phyloP scores from a whole-genome alignment of 2,888 invertebrate genomes.

The Nomada flava region DNA sequence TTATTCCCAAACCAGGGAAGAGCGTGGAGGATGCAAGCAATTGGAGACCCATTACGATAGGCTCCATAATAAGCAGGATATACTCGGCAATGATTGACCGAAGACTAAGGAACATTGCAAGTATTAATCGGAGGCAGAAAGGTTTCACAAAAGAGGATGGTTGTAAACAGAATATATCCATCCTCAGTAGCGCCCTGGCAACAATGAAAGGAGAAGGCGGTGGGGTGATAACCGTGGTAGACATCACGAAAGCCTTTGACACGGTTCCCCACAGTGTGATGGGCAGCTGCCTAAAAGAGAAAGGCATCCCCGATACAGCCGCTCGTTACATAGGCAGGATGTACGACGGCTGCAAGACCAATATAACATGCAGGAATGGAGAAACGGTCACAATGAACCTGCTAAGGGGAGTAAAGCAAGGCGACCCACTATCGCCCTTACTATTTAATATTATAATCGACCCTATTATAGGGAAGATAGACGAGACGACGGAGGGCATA shows the following conservation, averaged over 20 bases:
- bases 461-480: background rate
- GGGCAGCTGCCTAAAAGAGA: background rate
- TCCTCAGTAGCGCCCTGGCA: background rate
- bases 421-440: constrained; percentile 80
- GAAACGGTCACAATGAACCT: too few relatives aligned
- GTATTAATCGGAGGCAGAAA: background rate
- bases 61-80: too few relatives aligned
- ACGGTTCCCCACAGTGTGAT: background rate
- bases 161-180: background rate
- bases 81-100: too few relatives aligned
- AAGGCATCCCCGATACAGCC: background rate
- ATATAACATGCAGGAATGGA: too few relatives aligned
- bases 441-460: constrained; percentile 39
- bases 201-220: background rate
- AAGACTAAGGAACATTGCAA: too few relatives aligned
- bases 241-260: background rate
- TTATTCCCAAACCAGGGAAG: too few relatives aligned
- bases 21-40: too few relatives aligned
- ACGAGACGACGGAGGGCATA: too few relatives aligned
- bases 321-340: background rate
- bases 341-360: background rate
- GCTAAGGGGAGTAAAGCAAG: constrained; percentile 83
- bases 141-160: background rate
- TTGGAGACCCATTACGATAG: too few relatives aligned
- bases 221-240: background rate